Evolutionary conservation across 2,113 vertebrate species (phyloP).

Genomic region (Neodontobutis hainanensis): DNA sequence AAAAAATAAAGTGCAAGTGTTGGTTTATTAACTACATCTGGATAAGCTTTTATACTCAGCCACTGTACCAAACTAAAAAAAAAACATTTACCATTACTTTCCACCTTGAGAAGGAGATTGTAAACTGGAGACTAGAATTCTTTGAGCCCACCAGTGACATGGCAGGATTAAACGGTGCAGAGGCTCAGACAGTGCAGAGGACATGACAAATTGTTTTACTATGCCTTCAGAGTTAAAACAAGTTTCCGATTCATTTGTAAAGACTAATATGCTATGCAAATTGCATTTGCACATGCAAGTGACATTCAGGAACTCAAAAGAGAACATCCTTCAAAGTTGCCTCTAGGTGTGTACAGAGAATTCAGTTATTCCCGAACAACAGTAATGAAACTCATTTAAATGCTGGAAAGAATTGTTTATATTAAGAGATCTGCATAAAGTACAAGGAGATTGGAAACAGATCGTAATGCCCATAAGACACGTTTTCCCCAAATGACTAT

Average conservation of each 20-base stretch:
- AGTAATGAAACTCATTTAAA: background rate
- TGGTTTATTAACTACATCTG: no score
- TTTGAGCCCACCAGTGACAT: no score
- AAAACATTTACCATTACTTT: no score
- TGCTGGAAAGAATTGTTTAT: background rate
- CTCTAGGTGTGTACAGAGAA: background rate
- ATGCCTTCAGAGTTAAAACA: no score
- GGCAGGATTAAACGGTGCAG: no score
- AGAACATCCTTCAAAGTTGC: background rate
- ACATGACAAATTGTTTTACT: no score
- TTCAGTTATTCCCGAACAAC: background rate
- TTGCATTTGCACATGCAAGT: slow-evolving; percentile 2
- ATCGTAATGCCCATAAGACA: background rate
- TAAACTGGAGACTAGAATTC: no score
- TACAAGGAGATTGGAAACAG: background rate
- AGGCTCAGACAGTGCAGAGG: background rate
- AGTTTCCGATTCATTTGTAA: no score
- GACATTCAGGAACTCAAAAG: background rate
- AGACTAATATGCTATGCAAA: slow-evolving; percentile 4
- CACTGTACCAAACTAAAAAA: no score
- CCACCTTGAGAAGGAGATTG: no score
- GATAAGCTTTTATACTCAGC: no score
- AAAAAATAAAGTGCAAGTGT: no score
- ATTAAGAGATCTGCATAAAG: background rate
- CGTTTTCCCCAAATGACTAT: background rate